These are phyloP conservation scores for Datnioides undecimradiatus DNA, from an alignment of 2,113 vertebrate genomes.

Conservation along the genomic window DNA sequence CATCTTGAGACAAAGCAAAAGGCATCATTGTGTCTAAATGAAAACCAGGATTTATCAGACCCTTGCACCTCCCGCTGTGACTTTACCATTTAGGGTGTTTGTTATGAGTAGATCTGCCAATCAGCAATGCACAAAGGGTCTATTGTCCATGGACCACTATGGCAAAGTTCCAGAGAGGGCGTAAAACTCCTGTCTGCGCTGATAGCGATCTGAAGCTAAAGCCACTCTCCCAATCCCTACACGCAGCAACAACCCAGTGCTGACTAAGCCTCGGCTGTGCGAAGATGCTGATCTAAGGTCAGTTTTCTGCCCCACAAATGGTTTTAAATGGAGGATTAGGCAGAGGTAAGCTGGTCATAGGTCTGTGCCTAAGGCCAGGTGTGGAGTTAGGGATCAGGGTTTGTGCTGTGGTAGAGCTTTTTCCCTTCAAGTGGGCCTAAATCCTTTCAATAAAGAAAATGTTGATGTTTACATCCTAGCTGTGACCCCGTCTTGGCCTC, in stretches of 20 bases:
- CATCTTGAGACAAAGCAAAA: constrained; percentile 68
- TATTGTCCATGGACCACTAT: constrained; percentile 72
- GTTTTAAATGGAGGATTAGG: constrained; percentile 75
- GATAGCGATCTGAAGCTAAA: constrained; percentile 84
- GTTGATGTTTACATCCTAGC: constrained; percentile 86
- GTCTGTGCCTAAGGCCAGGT: constrained; percentile 77
- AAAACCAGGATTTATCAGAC: constrained; percentile 65
- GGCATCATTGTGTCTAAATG: constrained; percentile 54
- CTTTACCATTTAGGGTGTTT: constrained; percentile 77
- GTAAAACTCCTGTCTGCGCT: constrained; percentile 76
- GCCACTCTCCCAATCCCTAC: constrained; percentile 76
- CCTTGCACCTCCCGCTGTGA: constrained; percentile 65
- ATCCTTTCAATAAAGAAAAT: constrained; percentile 86
- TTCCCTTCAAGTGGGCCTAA: constrained; percentile 80
- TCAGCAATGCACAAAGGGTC: constrained; percentile 79
- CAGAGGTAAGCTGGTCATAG: constrained; percentile 66
- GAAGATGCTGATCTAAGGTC: constrained; percentile 75
- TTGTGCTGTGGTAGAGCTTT: constrained; percentile 67
- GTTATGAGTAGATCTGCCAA: constrained; percentile 78
- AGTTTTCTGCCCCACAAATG: constrained; percentile 65
- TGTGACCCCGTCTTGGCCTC: constrained; percentile 83
- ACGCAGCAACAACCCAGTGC: constrained; percentile 58
- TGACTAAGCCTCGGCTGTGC: constrained; percentile 61
- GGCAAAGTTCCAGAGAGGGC: constrained; percentile 76
- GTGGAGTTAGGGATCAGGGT: constrained; percentile 77